A percentile compares a stretch with the other conserved stretches of the same genome.
phyloP scores from a whole-genome alignment of 2,113 vertebrate species.

The Urocolius indicus region DNA sequence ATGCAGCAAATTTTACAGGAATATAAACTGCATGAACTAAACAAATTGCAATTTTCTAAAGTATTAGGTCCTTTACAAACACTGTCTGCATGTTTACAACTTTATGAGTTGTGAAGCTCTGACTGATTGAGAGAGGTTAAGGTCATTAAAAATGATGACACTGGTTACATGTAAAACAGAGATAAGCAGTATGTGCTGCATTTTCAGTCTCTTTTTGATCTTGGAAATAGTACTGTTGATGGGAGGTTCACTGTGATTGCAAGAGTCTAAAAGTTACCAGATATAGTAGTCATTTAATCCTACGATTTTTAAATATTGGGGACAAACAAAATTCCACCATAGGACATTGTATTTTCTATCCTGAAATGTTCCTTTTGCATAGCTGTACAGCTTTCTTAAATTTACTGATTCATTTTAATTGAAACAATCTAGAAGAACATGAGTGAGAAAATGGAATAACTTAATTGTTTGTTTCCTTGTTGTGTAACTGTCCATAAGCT shows the following conservation, averaged over 20 bases:
- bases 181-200: neutral
- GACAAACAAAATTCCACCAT: neutral
- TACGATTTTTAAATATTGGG: neutral
- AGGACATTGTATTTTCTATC: neutral
- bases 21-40: neutral
- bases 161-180: neutral
- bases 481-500: neutral
- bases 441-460: neutral
- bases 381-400: neutral
- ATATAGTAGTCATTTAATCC: neutral
- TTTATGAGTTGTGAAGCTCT: neutral
- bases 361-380: neutral
- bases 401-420: neutral
- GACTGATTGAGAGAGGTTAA: neutral
- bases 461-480: neutral
- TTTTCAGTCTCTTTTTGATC: neutral
- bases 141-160: neutral
- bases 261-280: neutral
- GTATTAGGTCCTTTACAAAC: neutral
- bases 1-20: neutral
- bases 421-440: neutral
- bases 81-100: neutral
- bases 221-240: neutral
- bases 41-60: neutral
- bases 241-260: neutral